These are phyloP conservation scores for Drosophila nikananu DNA, from an alignment of 1,140 invertebrate species.

Conservation along the genomic window DNA sequence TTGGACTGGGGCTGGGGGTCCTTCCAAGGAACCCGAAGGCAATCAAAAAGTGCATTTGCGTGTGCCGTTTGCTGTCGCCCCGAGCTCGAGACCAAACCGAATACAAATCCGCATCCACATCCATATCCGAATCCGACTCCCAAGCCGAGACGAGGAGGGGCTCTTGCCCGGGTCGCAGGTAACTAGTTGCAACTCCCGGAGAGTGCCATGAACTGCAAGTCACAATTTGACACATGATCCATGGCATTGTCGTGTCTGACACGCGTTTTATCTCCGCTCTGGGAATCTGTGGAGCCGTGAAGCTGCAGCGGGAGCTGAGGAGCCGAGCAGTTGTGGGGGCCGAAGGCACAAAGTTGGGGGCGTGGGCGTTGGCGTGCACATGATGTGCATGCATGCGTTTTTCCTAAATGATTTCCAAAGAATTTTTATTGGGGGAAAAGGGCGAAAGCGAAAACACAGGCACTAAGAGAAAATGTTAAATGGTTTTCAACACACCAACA, in stretches of 20 bases:
- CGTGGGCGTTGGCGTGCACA: conserved; percentile 61
- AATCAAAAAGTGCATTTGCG: conserved; percentile 83
- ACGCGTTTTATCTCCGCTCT: conserved; percentile 75
- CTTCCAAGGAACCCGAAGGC: conserved; percentile 53
- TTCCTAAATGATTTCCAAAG: conserved; percentile 81
- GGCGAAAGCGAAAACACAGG: conserved; percentile 47
- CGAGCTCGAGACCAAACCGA: conserved; percentile 36
- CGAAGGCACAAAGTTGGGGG: background rate
- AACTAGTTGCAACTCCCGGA: conserved; percentile 61
- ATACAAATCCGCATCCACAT: conserved; percentile 6
- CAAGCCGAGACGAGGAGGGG: background rate
- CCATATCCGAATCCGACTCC: conserved; percentile 6
- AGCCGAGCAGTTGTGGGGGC: background rate
- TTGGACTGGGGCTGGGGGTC: background rate
- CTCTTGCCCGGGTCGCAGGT: conserved; percentile 43
- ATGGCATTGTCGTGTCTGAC: conserved; percentile 79
- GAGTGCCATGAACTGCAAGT: conserved; percentile 65
- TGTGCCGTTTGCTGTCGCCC: conserved; percentile 70
- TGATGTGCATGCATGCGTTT: conserved; percentile 82
- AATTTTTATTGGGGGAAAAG: conserved; percentile 78
- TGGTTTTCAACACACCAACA: no score
- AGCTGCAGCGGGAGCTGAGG: background rate
- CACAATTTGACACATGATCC: conserved; percentile 83
- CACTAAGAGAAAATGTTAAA: background rate
- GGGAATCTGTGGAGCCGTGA: conserved; percentile 33